Conservation (phyloP, 2,888 invertebrate genomes). For the Meloe dianella region DNA sequence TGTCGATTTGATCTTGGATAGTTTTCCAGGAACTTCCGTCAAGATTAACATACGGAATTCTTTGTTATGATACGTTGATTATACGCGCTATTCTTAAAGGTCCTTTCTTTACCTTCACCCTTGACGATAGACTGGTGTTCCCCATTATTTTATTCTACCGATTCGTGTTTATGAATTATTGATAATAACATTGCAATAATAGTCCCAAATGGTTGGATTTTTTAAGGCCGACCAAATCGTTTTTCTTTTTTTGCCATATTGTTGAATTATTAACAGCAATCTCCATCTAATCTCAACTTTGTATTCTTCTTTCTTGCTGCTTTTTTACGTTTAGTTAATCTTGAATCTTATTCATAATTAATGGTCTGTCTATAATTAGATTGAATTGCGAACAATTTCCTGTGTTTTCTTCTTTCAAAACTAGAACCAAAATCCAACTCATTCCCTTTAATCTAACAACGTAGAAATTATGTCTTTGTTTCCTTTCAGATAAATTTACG, state of each 20-base stretch:
- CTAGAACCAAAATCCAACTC: not conserved
- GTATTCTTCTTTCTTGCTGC: not conserved
- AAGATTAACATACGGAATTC: no score
- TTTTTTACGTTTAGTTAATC: not conserved
- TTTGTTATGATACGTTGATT: no score
- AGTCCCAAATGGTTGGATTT: not conserved
- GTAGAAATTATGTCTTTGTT: constrained; percentile 39
- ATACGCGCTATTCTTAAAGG: no score
- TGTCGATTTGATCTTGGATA: no score
- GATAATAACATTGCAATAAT: not conserved
- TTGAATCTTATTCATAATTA: not conserved
- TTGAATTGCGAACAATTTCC: not conserved
- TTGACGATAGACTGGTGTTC: not conserved
- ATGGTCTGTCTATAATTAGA: not conserved
- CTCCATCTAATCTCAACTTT: not conserved
- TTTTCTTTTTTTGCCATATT: not conserved
- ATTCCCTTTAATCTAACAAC: constrained; percentile 15
- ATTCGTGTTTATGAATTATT: constrained; percentile 5
- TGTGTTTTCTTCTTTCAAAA: no score
- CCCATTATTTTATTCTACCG: not conserved
- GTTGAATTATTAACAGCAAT: constrained; percentile 8
- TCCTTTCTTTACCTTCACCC: no score
- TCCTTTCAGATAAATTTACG: constrained; percentile 36
- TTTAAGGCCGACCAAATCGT: not conserved
- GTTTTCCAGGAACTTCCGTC: no score